Conservation (phyloP, 2,113 vertebrate genomes). For the Ptyas mucosa region DNA sequence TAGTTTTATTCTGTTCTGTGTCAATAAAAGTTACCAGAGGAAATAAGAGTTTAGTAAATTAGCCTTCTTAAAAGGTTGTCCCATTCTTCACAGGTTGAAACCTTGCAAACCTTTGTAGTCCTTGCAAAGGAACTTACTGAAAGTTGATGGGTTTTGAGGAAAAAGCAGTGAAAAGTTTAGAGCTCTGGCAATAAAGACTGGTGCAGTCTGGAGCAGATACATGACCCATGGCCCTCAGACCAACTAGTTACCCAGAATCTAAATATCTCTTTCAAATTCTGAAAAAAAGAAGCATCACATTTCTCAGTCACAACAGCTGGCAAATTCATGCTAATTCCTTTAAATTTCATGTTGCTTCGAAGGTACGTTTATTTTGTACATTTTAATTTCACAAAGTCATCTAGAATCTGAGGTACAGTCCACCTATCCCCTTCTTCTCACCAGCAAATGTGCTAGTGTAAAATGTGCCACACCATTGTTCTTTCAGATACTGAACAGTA, state of each 20-base stretch:
- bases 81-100: background rate
- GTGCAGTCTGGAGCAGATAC: background rate
- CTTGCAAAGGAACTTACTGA: background rate
- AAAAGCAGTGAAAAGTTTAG: background rate
- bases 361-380: background rate
- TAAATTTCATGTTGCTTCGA: background rate
- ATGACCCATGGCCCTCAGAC: background rate
- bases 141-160: background rate
- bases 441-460: background rate
- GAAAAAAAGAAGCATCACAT: background rate
- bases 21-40: constrained; percentile 48
- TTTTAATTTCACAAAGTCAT: background rate
- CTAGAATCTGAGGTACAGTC: background rate
- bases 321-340: background rate
- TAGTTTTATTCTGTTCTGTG: constrained; percentile 40
- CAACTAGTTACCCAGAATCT: background rate
- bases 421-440: background rate
- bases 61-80: constrained; percentile 48
- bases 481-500: background rate
- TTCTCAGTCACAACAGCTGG: background rate
- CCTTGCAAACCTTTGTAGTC: too few species aligned
- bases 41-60: constrained; percentile 51
- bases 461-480: background rate
- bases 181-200: background rate
- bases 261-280: background rate